Evolutionary conservation across 2,888 invertebrate species (phyloP).

Genomic region (Frankliniella fusca): DNA sequence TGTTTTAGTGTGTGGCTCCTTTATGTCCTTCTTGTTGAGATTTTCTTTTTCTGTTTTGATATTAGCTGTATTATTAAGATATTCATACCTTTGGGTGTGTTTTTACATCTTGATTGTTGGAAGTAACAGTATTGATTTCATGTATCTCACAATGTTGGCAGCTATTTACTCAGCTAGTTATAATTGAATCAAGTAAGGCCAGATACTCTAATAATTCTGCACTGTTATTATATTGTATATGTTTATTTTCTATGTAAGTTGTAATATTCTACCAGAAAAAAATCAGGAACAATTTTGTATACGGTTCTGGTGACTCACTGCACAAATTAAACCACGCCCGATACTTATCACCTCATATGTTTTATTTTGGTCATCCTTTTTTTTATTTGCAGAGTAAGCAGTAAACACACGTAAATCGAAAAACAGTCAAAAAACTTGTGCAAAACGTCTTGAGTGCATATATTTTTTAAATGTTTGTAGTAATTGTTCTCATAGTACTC

Average conservation of each 20-base stretch:
- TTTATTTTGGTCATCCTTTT: not conserved
- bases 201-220: too few species aligned
- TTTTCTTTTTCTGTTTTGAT: not conserved
- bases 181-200: too few species aligned
- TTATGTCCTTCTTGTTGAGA: not conserved
- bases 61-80: not conserved
- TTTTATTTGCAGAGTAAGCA: not conserved
- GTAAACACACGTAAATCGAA: not conserved
- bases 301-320: not conserved
- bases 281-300: not conserved
- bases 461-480: not conserved
- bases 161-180: not conserved
- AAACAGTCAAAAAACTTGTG: not conserved
- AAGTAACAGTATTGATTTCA: not conserved
- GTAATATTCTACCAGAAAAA: too few species aligned
- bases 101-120: not conserved
- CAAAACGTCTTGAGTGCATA: conserved; percentile 8
- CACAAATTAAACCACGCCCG: not conserved
- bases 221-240: too few species aligned
- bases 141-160: not conserved
- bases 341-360: not conserved
- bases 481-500: not conserved
- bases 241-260: too few species aligned
- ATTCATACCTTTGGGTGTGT: not conserved
- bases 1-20: not conserved